Conservation (phyloP, 2,797 vertebrate genomes). For the Emydoidea blandingii region DNA sequence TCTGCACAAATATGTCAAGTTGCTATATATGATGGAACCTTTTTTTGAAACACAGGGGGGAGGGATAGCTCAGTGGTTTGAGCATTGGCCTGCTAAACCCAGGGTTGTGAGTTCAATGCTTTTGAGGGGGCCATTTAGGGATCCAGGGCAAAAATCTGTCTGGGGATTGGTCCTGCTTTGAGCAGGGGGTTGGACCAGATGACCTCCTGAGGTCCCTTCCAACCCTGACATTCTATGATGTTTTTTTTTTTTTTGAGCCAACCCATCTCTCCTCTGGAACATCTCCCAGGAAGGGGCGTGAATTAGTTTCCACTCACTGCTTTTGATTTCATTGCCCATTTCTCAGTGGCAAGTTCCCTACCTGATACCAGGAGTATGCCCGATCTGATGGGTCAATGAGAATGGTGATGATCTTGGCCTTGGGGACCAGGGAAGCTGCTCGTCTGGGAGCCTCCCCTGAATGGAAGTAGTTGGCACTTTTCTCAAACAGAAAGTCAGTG, state of each 20-base stretch:
- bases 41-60: neutral
- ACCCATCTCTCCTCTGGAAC: neutral
- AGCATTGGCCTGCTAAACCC: too few relatives aligned
- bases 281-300: neutral
- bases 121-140: too few relatives aligned
- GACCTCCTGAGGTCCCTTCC: too few relatives aligned
- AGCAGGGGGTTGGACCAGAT: too few relatives aligned
- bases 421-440: slow-evolving; percentile 92
- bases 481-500: slow-evolving; percentile 95
- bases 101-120: too few relatives aligned
- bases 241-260: neutral
- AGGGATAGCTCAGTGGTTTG: too few relatives aligned
- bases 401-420: slow-evolving; percentile 97
- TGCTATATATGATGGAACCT: neutral
- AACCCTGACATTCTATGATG: too few relatives aligned
- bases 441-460: slow-evolving; percentile 93
- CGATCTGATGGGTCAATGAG: slow-evolving; percentile 94
- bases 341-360: slow-evolving; percentile 26
- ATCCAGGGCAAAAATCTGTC: too few relatives aligned
- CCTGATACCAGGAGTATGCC: slow-evolving; percentile 99
- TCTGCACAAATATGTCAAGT: accelerated
- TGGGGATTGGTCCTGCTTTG: too few relatives aligned
- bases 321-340: neutral
- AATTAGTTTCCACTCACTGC: neutral
- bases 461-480: slow-evolving; percentile 97